A percentile compares a stretch with the other conserved stretches of the same genome.
These are phyloP conservation scores for Caenorhabditis afra DNA, from an alignment of 2,888 invertebrate species.

Conservation along the genomic window DNA sequence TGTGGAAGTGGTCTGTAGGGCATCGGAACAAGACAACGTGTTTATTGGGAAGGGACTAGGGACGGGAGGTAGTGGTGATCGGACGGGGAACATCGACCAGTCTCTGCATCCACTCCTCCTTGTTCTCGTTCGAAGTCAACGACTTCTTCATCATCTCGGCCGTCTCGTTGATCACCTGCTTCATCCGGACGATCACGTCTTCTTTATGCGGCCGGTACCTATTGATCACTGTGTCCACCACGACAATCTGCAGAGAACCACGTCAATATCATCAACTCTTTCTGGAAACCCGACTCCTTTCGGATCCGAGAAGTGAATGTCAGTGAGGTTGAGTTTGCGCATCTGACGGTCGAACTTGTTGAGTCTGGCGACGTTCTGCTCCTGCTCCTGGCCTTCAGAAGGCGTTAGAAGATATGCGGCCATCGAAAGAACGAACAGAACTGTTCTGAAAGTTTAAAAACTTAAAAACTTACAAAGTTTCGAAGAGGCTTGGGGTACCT, in stretches of 20 bases:
- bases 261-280: not conserved
- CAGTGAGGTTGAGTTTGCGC: constrained; percentile 20
- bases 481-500: not conserved
- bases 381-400: not conserved
- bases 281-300: not conserved
- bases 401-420: not conserved
- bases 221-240: constrained; percentile 26
- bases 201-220: not conserved
- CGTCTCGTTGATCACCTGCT: too few relatives aligned
- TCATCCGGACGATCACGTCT: too few relatives aligned
- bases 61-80: too few relatives aligned
- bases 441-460: not conserved
- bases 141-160: too few relatives aligned
- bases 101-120: not conserved
- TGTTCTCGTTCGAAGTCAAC: too few relatives aligned
- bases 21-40: too few relatives aligned
- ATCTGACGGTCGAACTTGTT: constrained; percentile 16
- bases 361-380: constrained; percentile 12
- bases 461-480: not conserved
- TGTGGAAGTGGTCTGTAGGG: too few relatives aligned
- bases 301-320: constrained; percentile 40
- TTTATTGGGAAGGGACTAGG: too few relatives aligned
- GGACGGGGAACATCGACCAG: not conserved
- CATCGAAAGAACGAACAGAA: not conserved
- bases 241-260: constrained; percentile 25